Evolutionary conservation across 2,888 invertebrate species (phyloP).

Genomic region (Vesta saturnalis): DNA sequence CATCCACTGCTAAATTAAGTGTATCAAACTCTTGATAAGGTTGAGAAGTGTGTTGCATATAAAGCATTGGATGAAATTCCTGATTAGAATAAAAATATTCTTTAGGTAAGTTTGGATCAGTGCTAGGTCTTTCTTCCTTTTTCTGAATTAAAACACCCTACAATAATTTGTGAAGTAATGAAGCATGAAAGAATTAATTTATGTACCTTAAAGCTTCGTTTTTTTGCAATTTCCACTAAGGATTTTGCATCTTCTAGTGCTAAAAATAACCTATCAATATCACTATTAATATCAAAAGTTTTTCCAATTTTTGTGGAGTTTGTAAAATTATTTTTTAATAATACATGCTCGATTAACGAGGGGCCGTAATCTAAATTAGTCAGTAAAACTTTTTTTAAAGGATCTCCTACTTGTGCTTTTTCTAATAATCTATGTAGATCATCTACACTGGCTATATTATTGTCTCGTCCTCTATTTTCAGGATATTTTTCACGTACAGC

Average conservation of each 20-base stretch:
- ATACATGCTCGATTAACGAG: constrained; percentile 90
- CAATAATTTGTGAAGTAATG: constrained; percentile 29
- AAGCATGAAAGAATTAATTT: not conserved
- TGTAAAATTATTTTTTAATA: constrained; percentile 75
- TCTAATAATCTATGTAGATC: constrained; percentile 69
- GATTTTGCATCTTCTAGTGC: constrained; percentile 77
- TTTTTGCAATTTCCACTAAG: constrained; percentile 67
- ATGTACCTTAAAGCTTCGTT: constrained; percentile 67
- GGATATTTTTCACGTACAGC: constrained; percentile 95
- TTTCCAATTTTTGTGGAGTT: constrained; percentile 70
- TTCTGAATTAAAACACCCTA: constrained; percentile 90
- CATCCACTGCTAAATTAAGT: constrained; percentile 92
- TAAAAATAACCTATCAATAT: constrained; percentile 69
- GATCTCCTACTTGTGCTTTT: constrained; percentile 76
- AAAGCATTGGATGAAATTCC: constrained; percentile 94
- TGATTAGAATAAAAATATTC: constrained; percentile 80
- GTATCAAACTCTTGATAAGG: constrained; percentile 74
- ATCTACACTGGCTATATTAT: constrained; percentile 66
- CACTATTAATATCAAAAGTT: constrained; percentile 66
- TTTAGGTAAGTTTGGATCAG: constrained; percentile 63
- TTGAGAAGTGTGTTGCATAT: constrained; percentile 73
- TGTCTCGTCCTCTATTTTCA: constrained; percentile 76
- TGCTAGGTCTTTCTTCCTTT: constrained; percentile 74
- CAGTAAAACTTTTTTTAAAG: constrained; percentile 82
- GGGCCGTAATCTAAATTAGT: constrained; percentile 92